Conservation (phyloP, 2,113 vertebrate species). For the Sebastes schlegelii region DNA sequence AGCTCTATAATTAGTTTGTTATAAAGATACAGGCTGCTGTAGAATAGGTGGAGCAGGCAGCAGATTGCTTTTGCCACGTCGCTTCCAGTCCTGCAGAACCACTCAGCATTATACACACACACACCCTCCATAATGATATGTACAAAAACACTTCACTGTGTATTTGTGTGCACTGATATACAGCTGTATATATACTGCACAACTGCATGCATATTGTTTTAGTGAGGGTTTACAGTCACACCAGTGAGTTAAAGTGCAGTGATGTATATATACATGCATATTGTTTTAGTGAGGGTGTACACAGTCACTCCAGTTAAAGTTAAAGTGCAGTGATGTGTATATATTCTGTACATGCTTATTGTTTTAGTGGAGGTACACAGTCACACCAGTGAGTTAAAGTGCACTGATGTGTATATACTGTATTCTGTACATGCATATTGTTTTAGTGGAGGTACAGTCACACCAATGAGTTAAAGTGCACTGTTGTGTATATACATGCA, state of each 20-base stretch:
- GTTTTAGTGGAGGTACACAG: too few species aligned
- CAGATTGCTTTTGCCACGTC: slow-evolving; percentile 69
- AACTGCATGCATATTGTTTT: background rate
- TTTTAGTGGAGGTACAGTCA: background rate
- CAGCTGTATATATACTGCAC: too few species aligned
- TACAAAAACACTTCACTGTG: background rate
- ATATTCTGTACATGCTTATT: too few species aligned
- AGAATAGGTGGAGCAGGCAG: slow-evolving; percentile 9
- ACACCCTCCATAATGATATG: too few species aligned
- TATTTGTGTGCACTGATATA: background rate
- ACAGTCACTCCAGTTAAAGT: too few species aligned
- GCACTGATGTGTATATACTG: too few species aligned
- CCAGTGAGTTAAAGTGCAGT: background rate
- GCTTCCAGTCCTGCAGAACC: slow-evolving; percentile 23
- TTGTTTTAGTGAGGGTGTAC: background rate
- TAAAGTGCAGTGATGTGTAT: too few species aligned
- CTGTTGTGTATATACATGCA: too few species aligned
- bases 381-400: too few species aligned
- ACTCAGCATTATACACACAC: slow-evolving; percentile 2
- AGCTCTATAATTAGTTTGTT: background rate
- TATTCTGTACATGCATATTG: too few species aligned
- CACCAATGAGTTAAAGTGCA: background rate
- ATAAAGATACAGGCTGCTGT: background rate
- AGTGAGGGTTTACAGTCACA: background rate
- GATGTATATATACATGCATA: too few species aligned